Conservation (phyloP, 2,113 vertebrate species). For the Chionodraco myersi region DNA sequence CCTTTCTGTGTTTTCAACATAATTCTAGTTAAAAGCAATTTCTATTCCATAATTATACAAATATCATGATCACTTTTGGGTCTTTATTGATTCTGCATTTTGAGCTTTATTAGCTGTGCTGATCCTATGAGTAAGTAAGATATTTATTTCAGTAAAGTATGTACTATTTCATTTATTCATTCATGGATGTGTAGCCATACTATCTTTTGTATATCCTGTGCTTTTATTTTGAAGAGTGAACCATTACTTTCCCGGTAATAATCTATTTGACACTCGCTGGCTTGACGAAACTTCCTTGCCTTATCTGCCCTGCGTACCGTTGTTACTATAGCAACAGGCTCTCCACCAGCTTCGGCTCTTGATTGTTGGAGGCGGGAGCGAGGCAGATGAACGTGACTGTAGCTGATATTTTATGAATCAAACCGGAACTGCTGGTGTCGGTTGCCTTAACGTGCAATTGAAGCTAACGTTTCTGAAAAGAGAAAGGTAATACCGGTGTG, state of each 20-base stretch:
- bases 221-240: constrained; percentile 44
- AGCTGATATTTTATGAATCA: neutral
- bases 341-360: constrained; percentile 24
- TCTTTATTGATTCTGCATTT: too few relatives aligned
- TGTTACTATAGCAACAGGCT: constrained; percentile 79
- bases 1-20: too few relatives aligned
- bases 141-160: too few relatives aligned
- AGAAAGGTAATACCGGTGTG: constrained; percentile 12
- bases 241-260: neutral
- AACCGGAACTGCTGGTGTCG: neutral
- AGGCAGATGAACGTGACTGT: neutral
- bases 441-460: neutral
- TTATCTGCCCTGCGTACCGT: constrained; percentile 31
- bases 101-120: too few relatives aligned
- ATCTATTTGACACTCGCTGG: neutral
- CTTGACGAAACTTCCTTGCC: neutral
- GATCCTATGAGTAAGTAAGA: too few relatives aligned
- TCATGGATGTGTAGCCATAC: too few relatives aligned
- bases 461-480: neutral
- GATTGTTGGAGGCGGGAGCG: constrained; percentile 21
- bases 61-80: too few relatives aligned
- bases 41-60: too few relatives aligned
- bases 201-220: too few relatives aligned
- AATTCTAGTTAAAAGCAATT: too few relatives aligned
- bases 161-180: too few relatives aligned